A percentile compares a stretch with the other conserved stretches of the same genome.
These are phyloP conservation scores for Dinothrombium tinctorium DNA, from an alignment of 1,140 invertebrate species.

Conservation along the genomic window DNA sequence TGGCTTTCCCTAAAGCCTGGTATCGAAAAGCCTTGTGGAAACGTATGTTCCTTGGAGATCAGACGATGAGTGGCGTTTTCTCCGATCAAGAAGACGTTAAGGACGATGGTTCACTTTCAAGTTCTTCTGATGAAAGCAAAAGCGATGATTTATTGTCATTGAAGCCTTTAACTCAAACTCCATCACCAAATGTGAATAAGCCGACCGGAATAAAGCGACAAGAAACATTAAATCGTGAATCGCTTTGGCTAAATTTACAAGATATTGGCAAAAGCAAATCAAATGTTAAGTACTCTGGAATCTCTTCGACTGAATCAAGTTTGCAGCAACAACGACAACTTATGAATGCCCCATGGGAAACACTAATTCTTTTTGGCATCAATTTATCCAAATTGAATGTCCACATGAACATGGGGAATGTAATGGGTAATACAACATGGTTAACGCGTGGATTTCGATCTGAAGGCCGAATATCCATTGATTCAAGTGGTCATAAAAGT, in stretches of 20 bases:
- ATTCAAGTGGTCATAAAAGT: constrained; percentile 79
- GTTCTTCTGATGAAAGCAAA: constrained; percentile 3
- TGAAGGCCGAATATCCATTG: constrained; percentile 70
- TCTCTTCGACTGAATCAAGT: background rate
- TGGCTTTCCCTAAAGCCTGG: constrained; percentile 96
- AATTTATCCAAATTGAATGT: constrained; percentile 85
- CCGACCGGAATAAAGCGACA: background rate
- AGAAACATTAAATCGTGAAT: background rate
- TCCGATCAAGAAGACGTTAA: constrained; percentile 24
- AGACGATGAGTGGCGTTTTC: constrained; percentile 30
- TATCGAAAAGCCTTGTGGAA: constrained; percentile 75
- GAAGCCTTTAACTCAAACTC: background rate
- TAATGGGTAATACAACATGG: constrained; percentile 93
- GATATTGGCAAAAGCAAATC: background rate
- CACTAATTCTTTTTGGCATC: constrained; percentile 75
- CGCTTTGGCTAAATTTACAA: background rate
- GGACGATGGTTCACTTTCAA: constrained; percentile 1
- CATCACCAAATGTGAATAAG: background rate
- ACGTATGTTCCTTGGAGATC: constrained; percentile 72
- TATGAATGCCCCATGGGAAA: constrained; percentile 44
- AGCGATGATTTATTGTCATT: background rate
- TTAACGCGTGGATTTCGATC: constrained; percentile 67
- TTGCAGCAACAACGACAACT: constrained; percentile 1
- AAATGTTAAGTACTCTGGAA: background rate
- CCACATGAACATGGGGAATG: constrained; percentile 97